Conservation (phyloP, 2,888 invertebrate genomes). For the Epirrita christyi region DNA sequence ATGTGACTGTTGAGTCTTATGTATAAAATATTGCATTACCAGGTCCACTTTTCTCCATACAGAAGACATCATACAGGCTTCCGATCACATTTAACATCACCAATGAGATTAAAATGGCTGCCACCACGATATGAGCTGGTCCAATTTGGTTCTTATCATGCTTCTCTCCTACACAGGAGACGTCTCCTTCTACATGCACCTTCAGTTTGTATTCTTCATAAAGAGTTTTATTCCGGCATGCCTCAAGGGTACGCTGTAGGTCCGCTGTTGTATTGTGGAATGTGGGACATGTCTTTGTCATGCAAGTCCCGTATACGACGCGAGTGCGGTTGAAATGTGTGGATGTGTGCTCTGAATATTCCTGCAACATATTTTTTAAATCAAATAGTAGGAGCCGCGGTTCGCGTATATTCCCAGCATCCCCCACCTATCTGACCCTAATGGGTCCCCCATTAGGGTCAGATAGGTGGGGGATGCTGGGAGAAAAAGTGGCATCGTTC, state of each 20-base stretch:
- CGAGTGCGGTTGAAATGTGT: conserved; percentile 24
- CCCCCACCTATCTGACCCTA: too few relatives aligned
- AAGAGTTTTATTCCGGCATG: conserved; percentile 18
- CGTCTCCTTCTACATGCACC: conserved; percentile 7
- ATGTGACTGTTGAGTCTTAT: too few relatives aligned
- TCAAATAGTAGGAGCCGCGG: neutral
- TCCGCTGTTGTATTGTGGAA: conserved; percentile 5
- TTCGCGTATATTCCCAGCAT: too few relatives aligned
- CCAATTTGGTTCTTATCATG: neutral
- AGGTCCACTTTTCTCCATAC: neutral
- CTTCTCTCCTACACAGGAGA: conserved; percentile 3
- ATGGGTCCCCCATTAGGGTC: too few relatives aligned
- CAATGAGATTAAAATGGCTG: conserved; percentile 1
- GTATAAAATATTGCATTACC: neutral
- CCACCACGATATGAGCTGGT: conserved; percentile 3
- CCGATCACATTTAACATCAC: conserved; percentile 12
- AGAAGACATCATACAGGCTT: conserved; percentile 10
- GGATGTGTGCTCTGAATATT: conserved; percentile 17
- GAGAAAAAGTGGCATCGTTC: too few relatives aligned
- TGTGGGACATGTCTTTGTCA: conserved; percentile 10
- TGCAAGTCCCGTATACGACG: conserved; percentile 14
- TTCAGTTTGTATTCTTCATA: conserved; percentile 13
- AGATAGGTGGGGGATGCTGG: too few relatives aligned
- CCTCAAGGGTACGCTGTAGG: conserved; percentile 6
- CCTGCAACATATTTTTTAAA: too few relatives aligned